Percentiles rank a stretch among this genome's conserved stretches.
Conservation (phyloP, 2,113 vertebrate species). For the Amia ocellicauda region DNA sequence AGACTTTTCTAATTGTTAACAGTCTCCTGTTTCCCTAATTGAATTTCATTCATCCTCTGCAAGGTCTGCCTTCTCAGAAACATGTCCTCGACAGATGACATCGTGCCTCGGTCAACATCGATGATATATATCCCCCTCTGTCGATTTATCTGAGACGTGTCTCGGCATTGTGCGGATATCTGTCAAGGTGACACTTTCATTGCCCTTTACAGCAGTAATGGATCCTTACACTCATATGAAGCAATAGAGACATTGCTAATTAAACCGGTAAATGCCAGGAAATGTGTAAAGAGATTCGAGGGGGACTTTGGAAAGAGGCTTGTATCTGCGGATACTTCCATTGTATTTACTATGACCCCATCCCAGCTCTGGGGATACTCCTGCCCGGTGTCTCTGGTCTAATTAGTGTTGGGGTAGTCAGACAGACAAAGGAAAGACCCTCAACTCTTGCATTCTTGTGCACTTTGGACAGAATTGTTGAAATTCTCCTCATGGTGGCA, state of each 20-base stretch:
- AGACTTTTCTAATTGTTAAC: too few species aligned
- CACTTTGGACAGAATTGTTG: neutral
- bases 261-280: neutral
- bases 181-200: neutral
- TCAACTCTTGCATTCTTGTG: neutral
- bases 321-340: neutral
- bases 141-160: neutral
- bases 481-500: neutral
- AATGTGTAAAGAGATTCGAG: neutral
- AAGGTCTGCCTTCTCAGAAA: too few species aligned
- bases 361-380: too few species aligned
- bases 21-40: too few species aligned
- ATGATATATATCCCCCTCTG: too few species aligned
- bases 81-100: too few species aligned
- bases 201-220: neutral
- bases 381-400: neutral
- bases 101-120: too few species aligned
- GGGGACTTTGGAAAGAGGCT: neutral
- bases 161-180: neutral
- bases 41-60: too few species aligned
- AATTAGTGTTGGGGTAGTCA: neutral
- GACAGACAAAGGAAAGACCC: slow-evolving; percentile 3
- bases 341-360: too few species aligned
- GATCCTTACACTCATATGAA: neutral
- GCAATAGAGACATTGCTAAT: neutral